Evolutionary conservation across 2,113 vertebrate species (phyloP).

Genomic region (Microcebus murinus): DNA sequence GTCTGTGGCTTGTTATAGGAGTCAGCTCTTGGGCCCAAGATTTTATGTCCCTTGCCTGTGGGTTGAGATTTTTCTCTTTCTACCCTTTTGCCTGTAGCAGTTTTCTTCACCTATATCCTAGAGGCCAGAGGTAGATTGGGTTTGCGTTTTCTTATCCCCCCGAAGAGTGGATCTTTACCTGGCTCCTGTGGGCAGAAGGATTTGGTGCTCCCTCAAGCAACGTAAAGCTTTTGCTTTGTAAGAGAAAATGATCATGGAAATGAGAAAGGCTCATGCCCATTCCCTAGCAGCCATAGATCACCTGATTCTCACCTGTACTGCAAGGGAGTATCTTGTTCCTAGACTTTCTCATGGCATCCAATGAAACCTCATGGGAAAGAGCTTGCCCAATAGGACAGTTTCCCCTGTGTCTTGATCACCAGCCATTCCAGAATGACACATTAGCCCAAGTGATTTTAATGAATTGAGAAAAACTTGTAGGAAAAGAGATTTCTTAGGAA

Average conservation of each 20-base stretch:
- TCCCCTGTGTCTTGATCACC: background rate
- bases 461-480: background rate
- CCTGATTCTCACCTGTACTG: background rate
- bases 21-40: background rate
- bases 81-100: background rate
- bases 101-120: background rate
- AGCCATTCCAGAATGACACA: background rate
- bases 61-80: background rate
- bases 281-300: background rate
- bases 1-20: background rate
- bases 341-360: background rate
- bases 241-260: background rate
- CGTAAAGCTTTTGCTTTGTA: background rate
- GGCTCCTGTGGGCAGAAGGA: background rate
- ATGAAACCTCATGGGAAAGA: background rate
- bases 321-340: background rate
- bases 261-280: background rate
- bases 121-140: background rate
- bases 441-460: background rate
- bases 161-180: background rate
- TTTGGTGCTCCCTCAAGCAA: background rate
- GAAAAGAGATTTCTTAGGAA: background rate
- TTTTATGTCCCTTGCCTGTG: background rate
- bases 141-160: background rate
- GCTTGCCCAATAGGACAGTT: background rate